A percentile compares a stretch with the other conserved stretches of the same genome.
phyloP scores from a whole-genome alignment of 2,113 vertebrate species.

The Aldabrachelys gigantea region DNA sequence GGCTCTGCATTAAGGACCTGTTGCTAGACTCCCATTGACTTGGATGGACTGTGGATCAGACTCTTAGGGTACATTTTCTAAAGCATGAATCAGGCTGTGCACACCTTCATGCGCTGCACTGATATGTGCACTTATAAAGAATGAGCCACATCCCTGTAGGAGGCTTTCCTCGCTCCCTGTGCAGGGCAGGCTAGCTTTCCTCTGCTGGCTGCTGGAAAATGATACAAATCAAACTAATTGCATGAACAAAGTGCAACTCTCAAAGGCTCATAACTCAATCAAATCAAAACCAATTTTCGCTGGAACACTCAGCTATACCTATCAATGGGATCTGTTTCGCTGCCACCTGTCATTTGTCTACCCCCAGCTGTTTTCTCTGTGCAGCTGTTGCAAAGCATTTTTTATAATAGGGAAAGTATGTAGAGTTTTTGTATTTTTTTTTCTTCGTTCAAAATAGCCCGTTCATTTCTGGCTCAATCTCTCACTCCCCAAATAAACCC shows the following conservation, averaged over 20 bases:
- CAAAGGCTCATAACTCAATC: constrained; percentile 15
- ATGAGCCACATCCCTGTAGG: background rate
- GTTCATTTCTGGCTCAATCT: background rate
- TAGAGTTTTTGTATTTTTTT: background rate
- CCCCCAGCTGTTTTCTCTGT: background rate
- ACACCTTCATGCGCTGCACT: background rate
- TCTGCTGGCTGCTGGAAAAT: background rate
- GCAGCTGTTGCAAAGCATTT: background rate
- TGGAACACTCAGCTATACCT: background rate
- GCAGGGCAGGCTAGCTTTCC: background rate
- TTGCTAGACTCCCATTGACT: background rate
- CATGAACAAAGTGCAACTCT: background rate
- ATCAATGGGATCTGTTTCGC: background rate
- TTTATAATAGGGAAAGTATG: background rate
- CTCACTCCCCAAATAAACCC: background rate
- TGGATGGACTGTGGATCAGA: background rate
- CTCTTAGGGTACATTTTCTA: background rate
- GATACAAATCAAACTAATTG: background rate
- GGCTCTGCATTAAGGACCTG: background rate
- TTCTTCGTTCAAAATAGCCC: background rate
- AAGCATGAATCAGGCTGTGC: background rate
- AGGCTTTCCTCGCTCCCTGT: background rate
- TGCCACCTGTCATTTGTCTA: background rate
- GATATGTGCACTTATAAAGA: background rate
- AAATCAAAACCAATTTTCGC: background rate